Base-by-base conservation (phyloP, 2,113 vertebrate species). In the Papio anubis region DNA sequence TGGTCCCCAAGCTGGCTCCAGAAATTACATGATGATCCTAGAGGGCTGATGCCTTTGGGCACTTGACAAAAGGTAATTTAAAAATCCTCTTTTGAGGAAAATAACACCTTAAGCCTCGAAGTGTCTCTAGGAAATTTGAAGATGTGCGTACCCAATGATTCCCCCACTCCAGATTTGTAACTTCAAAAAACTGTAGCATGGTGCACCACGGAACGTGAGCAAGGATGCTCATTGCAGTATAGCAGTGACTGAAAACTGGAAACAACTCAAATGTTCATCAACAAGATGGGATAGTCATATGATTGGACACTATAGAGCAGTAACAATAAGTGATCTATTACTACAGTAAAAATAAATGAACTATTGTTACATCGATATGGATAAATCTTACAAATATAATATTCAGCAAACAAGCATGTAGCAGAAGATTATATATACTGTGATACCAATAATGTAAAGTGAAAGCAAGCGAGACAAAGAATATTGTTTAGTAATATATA, bases 81-180 rank as follows among this genome's bases (percentile, higher is more conserved):
- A 84, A 83, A 72, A 78, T 64, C 32, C 6, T 78, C 59, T 78
- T 43, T 94, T 70, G 82, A 90, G 38, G 50, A 91, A 96, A 88
- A 57, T 8, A 52, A 38, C 57, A 35, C 52, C 23, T 27, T 76
- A 52, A 20, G 20, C 43, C 8, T 73, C 30, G 82, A 23, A n/a
- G 8, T 64, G 27, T 87, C 50, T 81, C 66, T 86, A 61, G 45
- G 52, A 73, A 72, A 48, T 70, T 64, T 66, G 32, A 82, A 82
- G 18, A 81, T 38, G 3, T 35, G 17, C 10, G 61, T 23, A 76
- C 9, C 1, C 79, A 30, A 23, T 45, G 35, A 85, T n/a, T 55
- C 17, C 3, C 30, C 21, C 1, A 48, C 11, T 40, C 61, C 32
- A 68, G 25, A 38, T 70, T 68, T 40, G 2, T 79, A 78, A 78